Evolutionary conservation across 2,113 vertebrate genomes (phyloP).

Genomic region (Tor tambroides): DNA sequence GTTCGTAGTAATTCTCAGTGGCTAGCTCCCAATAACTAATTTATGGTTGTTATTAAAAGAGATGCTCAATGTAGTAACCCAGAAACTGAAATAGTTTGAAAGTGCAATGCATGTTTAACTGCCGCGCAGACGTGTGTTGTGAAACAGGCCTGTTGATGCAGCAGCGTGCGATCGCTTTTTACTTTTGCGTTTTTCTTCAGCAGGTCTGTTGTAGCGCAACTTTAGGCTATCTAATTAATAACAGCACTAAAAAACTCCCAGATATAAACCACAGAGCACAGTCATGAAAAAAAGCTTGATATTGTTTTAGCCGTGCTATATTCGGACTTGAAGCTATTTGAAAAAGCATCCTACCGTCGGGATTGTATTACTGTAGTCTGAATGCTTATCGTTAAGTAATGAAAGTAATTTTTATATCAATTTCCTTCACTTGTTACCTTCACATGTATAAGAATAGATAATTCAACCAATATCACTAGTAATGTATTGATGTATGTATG

Average conservation of each 20-base stretch:
- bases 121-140: neutral
- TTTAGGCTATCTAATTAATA: slow-evolving; percentile 49
- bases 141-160: slow-evolving; percentile 37
- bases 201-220: slow-evolving; percentile 25
- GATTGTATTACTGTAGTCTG: slow-evolving; percentile 1
- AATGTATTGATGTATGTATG: slow-evolving; percentile 37
- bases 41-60: neutral
- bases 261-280: slow-evolving; percentile 28
- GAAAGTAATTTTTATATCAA: slow-evolving; percentile 14
- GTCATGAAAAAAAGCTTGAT: neutral
- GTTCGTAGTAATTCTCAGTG: neutral
- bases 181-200: slow-evolving; percentile 35
- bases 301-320: neutral
- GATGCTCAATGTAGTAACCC: neutral
- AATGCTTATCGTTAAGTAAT: neutral
- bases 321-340: neutral
- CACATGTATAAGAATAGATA: neutral
- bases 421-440: neutral
- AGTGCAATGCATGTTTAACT: no score
- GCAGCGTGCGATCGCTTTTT: neutral
- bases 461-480: neutral
- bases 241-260: slow-evolving; percentile 2
- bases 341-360: neutral
- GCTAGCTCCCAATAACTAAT: no score
- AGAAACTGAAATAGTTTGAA: no score